These are phyloP conservation scores for Paramormyrops kingsleyae DNA, from an alignment of 2,113 vertebrate genomes.

Conservation along the genomic window DNA sequence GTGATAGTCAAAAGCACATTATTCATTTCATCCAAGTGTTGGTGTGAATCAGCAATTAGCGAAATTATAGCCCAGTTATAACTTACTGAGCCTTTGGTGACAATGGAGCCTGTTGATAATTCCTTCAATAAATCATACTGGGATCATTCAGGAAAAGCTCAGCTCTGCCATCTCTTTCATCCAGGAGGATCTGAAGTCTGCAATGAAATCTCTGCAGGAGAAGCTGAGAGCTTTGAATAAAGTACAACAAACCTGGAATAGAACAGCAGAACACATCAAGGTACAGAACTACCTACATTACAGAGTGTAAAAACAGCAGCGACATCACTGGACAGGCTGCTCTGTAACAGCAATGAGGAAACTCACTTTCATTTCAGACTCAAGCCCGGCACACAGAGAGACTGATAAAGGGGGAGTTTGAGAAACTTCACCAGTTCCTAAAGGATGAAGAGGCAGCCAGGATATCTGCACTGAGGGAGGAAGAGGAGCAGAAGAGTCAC, in stretches of 20 bases:
- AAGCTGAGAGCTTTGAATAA: background rate
- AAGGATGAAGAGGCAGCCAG: background rate
- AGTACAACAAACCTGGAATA: background rate
- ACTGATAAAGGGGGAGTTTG: background rate
- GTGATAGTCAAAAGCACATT: background rate
- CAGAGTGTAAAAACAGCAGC: background rate
- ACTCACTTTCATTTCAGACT: background rate
- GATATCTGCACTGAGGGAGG: background rate
- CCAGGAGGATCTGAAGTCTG: background rate
- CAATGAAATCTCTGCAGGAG: background rate
- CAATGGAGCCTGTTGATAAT: background rate
- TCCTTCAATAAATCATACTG: background rate
- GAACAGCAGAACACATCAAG: background rate
- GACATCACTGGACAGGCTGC: background rate
- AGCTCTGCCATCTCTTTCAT: background rate
- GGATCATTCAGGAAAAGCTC: no score
- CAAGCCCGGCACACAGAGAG: background rate
- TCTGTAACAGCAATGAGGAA: background rate
- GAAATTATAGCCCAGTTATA: background rate
- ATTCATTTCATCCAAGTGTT: background rate
- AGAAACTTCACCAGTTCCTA: background rate
- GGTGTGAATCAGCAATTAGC: background rate
- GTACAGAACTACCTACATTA: background rate
- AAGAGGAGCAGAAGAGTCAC: background rate
- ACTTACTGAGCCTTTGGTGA: background rate